Percentiles rank a stretch among this genome's conserved stretches.
Evolutionary conservation across 2,888 invertebrate species (phyloP).

Genomic region (Drosophila anomalipes): DNA sequence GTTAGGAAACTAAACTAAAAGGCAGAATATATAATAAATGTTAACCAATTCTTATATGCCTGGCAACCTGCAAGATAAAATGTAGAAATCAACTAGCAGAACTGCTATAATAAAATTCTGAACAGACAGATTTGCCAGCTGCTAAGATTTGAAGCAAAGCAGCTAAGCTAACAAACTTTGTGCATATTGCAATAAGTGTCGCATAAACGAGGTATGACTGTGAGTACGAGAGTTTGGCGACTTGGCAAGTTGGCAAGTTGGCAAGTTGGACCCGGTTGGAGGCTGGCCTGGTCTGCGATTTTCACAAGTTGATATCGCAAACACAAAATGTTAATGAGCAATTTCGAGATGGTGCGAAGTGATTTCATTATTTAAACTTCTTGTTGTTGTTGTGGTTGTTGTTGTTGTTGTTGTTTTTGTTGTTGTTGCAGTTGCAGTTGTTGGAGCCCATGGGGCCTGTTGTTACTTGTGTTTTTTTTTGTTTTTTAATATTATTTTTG

Average conservation of each 20-base stretch:
- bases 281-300: slow-evolving; percentile 78
- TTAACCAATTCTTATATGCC: not conserved
- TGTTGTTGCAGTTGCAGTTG: slow-evolving; percentile 12
- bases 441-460: slow-evolving; percentile 18
- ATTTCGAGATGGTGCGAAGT: slow-evolving; percentile 86
- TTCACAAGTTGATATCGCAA: slow-evolving; percentile 86
- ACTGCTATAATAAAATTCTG: not conserved
- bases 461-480: slow-evolving; percentile 40
- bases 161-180: not conserved
- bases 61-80: not conserved
- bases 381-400: slow-evolving; percentile 38
- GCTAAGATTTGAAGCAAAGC: not conserved
- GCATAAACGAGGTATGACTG: slow-evolving; percentile 36
- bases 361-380: slow-evolving; percentile 84
- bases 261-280: slow-evolving; percentile 38
- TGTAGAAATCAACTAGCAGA: not conserved
- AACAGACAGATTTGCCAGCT: not conserved
- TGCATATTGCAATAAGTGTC: slow-evolving; percentile 11
- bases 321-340: slow-evolving; percentile 86
- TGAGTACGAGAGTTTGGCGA: slow-evolving; percentile 27
- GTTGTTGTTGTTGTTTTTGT: slow-evolving; percentile 38
- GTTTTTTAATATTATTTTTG: slow-evolving; percentile 24
- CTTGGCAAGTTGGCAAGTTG: slow-evolving; percentile 24
- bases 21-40: not conserved
- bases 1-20: not conserved